phyloP scores from a whole-genome alignment of 2,888 invertebrate genomes.

The Volucella inflata region DNA sequence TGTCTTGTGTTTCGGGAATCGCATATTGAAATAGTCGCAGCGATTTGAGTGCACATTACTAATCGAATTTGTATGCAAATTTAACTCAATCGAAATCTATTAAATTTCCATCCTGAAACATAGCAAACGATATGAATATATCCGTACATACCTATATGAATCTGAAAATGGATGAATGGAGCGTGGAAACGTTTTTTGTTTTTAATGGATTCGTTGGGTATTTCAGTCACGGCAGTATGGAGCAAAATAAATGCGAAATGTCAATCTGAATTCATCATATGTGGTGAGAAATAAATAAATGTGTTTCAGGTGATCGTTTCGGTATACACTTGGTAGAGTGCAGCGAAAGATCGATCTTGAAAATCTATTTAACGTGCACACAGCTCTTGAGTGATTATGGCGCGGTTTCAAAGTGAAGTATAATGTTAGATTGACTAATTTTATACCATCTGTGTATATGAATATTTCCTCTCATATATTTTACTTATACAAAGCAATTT shows the following conservation, averaged over 20 bases:
- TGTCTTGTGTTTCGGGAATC: constrained; percentile 36
- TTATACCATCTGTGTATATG: not conserved
- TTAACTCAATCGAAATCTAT: constrained; percentile 71
- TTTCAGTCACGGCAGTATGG: constrained; percentile 44
- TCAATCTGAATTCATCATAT: constrained; percentile 75
- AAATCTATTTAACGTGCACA: constrained; percentile 25
- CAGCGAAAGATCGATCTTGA: constrained; percentile 29
- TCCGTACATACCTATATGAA: not conserved
- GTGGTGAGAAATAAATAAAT: constrained; percentile 75
- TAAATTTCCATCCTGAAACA: constrained; percentile 62
- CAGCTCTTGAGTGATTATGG: constrained; percentile 58
- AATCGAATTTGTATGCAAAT: constrained; percentile 74
- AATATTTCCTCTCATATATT: too few relatives aligned
- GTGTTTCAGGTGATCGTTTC: constrained; percentile 50
- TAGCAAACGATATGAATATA: constrained; percentile 4
- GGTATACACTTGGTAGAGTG: constrained; percentile 24
- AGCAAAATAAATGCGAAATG: constrained; percentile 71
- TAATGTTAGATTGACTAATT: constrained; percentile 65
- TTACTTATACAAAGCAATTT: too few relatives aligned
- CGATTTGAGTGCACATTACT: constrained; percentile 51
- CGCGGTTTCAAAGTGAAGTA: constrained; percentile 53
- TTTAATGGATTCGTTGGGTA: constrained; percentile 64
- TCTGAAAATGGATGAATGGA: constrained; percentile 20
- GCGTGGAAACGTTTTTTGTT: constrained; percentile 26
- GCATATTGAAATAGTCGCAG: constrained; percentile 4